phyloP scores from a whole-genome alignment of 2,888 invertebrate genomes.

The Calameuta filiformis region DNA sequence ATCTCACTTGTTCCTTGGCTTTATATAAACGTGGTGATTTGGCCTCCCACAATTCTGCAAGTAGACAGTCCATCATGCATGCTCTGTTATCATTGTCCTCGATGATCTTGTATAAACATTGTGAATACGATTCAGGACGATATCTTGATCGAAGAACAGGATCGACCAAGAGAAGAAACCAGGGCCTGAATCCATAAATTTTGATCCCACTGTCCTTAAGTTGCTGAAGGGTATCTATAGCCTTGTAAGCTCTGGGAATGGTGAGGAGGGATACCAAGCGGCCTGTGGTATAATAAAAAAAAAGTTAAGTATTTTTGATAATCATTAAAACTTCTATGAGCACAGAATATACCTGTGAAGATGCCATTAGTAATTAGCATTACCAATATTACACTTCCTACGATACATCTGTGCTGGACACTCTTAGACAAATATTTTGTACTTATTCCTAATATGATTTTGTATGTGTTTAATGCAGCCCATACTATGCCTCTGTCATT shows the following conservation, averaged over 20 bases:
- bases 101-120: not conserved
- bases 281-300: not conserved
- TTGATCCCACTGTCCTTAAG: slow-evolving; percentile 3
- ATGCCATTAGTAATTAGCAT: not conserved
- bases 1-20: not conserved
- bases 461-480: not conserved
- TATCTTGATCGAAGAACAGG: not conserved
- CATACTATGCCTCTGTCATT: not conserved
- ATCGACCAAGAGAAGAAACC: not conserved
- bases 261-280: not conserved
- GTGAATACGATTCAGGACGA: not conserved
- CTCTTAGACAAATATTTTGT: not conserved
- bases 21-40: not conserved
- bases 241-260: not conserved
- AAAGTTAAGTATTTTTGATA: not conserved
- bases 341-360: not conserved
- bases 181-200: not conserved
- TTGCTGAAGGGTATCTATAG: slow-evolving; percentile 2
- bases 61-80: not conserved
- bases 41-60: not conserved
- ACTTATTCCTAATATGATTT: not conserved
- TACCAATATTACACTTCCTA: not conserved
- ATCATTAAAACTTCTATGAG: not conserved
- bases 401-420: not conserved
- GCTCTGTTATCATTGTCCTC: not conserved